Base-by-base conservation (phyloP, 1,140 invertebrate genomes). In the Cherax destructor region DNA sequence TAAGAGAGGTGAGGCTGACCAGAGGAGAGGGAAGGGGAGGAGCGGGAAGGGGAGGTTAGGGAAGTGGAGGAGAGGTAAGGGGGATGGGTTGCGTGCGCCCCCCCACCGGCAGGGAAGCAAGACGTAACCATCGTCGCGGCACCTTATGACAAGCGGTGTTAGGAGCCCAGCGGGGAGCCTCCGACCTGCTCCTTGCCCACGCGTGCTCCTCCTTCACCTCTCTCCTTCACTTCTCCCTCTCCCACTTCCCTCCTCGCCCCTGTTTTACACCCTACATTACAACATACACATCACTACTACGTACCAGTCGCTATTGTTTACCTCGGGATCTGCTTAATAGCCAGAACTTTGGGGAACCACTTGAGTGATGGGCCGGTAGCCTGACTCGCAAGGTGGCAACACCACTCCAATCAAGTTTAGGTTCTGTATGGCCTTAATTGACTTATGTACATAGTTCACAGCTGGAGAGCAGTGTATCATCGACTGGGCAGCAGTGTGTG, bases 91-190 rank as follows among this genome's bases (percentile, higher is more conserved):
- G 69, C 83, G 76, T 83, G 80, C 76, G 49, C 21, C 83, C 88
- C 88, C 88, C 83, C 79, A 56, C 72, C 84, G 83, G 88, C 49
- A 79, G 72, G 59, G 88, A 91, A 91, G 83, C 88, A 91, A 91
- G 88, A 91, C 83, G 88, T 91, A 91, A 91, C 88, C 80, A 56
- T 30, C 24, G 83, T 77, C 59, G 88, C 83, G 83, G 83, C 88
- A 91, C 83, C 88, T 91, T 91, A 91, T 91, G 88, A 91, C 88
- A 91, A 91, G 88, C 88, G 59, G 76, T 85, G 88, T 91, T 86
- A 91, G 88, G 72, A 74, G 88, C 88, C 30, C 88, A 86, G 88
- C 88, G 72, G 88, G 88, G 88, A 91, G 88, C 77, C 88, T 79
- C 74, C 11, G 49, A 83, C 83, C 83, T 76, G 30, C 74, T 52